phyloP scores from a whole-genome alignment of 23 tunicate genomes.

The Diplosoma virens region DNA sequence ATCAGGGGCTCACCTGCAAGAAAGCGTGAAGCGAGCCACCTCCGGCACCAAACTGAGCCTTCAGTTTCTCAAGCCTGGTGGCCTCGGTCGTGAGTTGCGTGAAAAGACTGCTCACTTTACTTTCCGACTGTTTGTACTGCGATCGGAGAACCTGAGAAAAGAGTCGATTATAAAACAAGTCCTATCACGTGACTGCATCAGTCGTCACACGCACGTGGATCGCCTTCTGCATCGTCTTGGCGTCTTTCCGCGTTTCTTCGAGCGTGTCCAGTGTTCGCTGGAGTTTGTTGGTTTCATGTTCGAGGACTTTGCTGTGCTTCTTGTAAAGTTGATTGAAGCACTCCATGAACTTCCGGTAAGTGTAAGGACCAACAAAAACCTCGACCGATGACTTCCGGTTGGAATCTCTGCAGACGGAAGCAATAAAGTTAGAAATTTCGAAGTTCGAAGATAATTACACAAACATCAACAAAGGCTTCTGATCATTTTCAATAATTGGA shows the following conservation, averaged over 20 bases:
- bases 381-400: constrained; percentile 60
- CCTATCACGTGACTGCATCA: not conserved
- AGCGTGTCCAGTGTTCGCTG: constrained; percentile 65
- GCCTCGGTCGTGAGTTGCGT: constrained; percentile 75
- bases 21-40: constrained; percentile 83
- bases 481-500: too few species aligned
- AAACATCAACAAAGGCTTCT: too few species aligned
- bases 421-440: too few species aligned
- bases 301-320: constrained; percentile 47
- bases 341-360: constrained; percentile 82
- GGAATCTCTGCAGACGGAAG: constrained; percentile 29
- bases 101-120: constrained; percentile 67
- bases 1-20: constrained; percentile 40
- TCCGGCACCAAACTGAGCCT: constrained; percentile 79
- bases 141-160: constrained; percentile 48
- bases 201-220: constrained; percentile 43
- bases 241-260: constrained; percentile 87
- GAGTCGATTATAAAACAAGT: not conserved
- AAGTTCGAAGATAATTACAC: too few species aligned
- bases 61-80: constrained; percentile 80
- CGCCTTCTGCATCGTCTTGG: constrained; percentile 77
- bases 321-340: constrained; percentile 65
- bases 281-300: constrained; percentile 52
- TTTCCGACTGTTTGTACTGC: constrained; percentile 61
- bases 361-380: constrained; percentile 83